phyloP scores from a whole-genome alignment of 2,888 invertebrate species.

The Anaspis maculata region DNA sequence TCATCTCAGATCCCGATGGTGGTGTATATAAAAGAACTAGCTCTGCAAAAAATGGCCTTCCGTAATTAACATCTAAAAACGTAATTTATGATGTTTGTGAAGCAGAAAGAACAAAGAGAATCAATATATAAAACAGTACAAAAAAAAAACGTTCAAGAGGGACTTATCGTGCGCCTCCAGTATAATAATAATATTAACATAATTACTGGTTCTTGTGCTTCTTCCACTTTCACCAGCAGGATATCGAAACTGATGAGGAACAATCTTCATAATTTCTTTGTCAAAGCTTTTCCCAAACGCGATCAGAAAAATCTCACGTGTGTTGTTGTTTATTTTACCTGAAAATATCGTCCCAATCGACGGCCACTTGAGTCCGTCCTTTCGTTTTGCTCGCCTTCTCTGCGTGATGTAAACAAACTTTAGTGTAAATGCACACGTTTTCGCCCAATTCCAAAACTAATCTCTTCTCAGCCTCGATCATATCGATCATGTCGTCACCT shows the following conservation, averaged over 20 bases:
- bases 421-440: slow-evolving; percentile 69
- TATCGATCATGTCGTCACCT: slow-evolving; percentile 52
- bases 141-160: too few relatives aligned
- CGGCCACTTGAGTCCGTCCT: slow-evolving; percentile 35
- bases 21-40: too few relatives aligned
- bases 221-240: too few relatives aligned
- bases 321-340: slow-evolving; percentile 61
- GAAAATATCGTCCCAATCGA: slow-evolving; percentile 71
- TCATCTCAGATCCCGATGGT: too few relatives aligned
- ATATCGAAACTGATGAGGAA: too few relatives aligned
- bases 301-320: too few relatives aligned
- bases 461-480: slow-evolving; percentile 68
- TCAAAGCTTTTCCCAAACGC: too few relatives aligned
- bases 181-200: too few relatives aligned
- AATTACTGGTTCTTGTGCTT: too few relatives aligned
- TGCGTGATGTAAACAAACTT: slow-evolving; percentile 67
- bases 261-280: too few relatives aligned
- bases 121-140: slow-evolving; percentile 5
- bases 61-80: slow-evolving; percentile 1
- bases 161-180: too few relatives aligned
- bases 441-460: slow-evolving; percentile 68
- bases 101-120: slow-evolving; percentile 16
- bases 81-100: slow-evolving; percentile 11
- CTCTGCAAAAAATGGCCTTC: too few relatives aligned
- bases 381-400: slow-evolving; percentile 44